Evolutionary conservation across 1,140 invertebrate species (phyloP).

Genomic region (Heliconius hewitsoni): DNA sequence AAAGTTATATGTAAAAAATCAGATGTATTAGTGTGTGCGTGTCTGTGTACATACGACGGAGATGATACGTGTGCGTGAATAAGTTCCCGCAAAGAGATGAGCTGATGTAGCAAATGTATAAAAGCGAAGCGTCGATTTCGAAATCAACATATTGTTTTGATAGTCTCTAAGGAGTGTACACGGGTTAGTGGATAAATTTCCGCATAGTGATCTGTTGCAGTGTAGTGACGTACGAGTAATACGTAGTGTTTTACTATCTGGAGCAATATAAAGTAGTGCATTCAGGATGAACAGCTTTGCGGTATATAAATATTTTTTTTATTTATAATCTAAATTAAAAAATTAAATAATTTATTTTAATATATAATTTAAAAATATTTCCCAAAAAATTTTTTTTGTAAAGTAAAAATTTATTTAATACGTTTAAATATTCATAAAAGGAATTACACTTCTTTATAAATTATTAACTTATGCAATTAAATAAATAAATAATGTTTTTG

Average conservation of each 20-base stretch:
- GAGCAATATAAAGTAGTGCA: slow-evolving; percentile 46
- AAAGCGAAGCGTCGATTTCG: slow-evolving; percentile 78
- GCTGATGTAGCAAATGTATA: slow-evolving; percentile 79
- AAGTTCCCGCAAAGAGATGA: slow-evolving; percentile 63
- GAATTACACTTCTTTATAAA: not conserved
- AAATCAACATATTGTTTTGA: slow-evolving; percentile 79
- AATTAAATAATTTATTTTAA: not conserved
- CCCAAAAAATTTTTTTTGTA: not conserved
- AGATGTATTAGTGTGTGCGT: slow-evolving; percentile 51
- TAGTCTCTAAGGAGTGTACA: slow-evolving; percentile 74
- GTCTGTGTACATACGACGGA: slow-evolving; percentile 42
- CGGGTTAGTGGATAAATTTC: slow-evolving; percentile 63
- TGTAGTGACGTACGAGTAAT: slow-evolving; percentile 51
- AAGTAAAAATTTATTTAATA: not conserved
- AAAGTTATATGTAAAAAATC: slow-evolving; percentile 69
- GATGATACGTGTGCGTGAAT: slow-evolving; percentile 47
- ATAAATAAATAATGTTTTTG: slow-evolving; percentile 37
- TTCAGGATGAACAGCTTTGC: slow-evolving; percentile 61
- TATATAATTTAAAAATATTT: not conserved
- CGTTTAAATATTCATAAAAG: not conserved
- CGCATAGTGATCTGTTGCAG: slow-evolving; percentile 65
- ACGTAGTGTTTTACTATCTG: slow-evolving; percentile 50
- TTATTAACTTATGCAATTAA: not conserved
- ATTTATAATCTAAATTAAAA: slow-evolving; percentile 4
- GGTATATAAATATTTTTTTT: slow-evolving; percentile 48